These are phyloP conservation scores for Sminthurinus aureus DNA, from an alignment of 2,888 invertebrate species.

Conservation along the genomic window DNA sequence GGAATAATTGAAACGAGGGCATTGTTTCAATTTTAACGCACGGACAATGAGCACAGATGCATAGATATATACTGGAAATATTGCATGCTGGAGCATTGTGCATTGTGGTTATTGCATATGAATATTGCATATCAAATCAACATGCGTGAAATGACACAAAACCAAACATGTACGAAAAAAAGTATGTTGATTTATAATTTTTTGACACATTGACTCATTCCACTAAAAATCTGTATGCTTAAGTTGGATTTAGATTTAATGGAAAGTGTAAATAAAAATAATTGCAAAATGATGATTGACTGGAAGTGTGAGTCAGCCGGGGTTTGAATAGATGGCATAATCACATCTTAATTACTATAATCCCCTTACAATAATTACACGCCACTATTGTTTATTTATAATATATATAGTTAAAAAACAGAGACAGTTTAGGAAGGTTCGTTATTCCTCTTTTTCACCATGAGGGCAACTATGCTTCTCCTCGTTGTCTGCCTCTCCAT, in stretches of 20 bases:
- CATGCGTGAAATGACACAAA: no score
- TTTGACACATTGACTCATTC: not conserved
- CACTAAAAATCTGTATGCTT: not conserved
- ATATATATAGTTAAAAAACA: not conserved
- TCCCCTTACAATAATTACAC: not conserved
- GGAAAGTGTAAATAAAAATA: not conserved
- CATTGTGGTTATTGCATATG: no score
- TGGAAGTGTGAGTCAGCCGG: not conserved
- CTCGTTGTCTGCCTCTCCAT: conserved; percentile 26
- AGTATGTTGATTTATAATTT: no score
- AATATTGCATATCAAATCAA: no score
- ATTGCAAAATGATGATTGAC: not conserved
- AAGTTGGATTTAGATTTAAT: not conserved
- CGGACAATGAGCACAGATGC: no score
- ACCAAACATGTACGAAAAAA: no score
- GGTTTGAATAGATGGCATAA: not conserved
- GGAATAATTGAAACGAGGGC: no score
- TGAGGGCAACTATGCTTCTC: conserved; percentile 37
- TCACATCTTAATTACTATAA: not conserved
- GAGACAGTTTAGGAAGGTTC: conserved; percentile 13
- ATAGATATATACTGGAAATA: no score
- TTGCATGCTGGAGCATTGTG: no score
- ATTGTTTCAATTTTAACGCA: no score
- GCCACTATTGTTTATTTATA: conserved; percentile 21
- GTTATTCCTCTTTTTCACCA: conserved; percentile 20